Percentiles rank a stretch among this genome's conserved stretches.
These are phyloP conservation scores for Sebastes baramenuke DNA, from an alignment of 2,797 vertebrate species.

Conservation along the genomic window DNA sequence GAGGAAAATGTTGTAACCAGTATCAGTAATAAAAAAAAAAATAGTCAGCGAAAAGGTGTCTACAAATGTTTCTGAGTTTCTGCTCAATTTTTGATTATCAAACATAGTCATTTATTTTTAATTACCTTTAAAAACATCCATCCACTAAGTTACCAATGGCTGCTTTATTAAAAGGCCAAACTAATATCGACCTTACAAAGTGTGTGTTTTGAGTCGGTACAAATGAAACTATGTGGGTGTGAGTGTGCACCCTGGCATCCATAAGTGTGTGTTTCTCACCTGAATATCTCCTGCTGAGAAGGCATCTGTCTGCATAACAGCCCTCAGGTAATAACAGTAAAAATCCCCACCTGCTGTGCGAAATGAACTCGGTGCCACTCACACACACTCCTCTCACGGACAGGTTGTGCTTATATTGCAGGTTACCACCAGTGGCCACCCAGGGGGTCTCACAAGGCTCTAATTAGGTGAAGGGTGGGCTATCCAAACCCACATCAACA, in stretches of 20 bases:
- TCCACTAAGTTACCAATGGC: not conserved
- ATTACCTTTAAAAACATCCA: not conserved
- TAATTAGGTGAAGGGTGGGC: constrained; percentile 73
- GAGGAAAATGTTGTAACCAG: not conserved
- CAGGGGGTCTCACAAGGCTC: constrained; percentile 58
- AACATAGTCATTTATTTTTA: not conserved
- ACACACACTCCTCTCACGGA: constrained; percentile 45
- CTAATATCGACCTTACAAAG: not conserved
- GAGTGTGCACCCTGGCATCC: constrained; percentile 33
- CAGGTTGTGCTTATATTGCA: constrained; percentile 69
- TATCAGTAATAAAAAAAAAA: not conserved
- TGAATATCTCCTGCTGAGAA: constrained; percentile 64
- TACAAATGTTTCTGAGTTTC: not conserved
- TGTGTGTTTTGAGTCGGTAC: constrained; percentile 5
- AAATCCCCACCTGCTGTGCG: constrained; percentile 67
- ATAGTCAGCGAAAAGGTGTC: not conserved
- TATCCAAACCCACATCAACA: constrained; percentile 60
- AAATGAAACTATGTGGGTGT: constrained; percentile 29
- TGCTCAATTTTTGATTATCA: not conserved
- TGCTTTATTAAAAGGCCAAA: not conserved
- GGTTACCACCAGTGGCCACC: constrained; percentile 48
- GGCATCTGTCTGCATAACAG: constrained; percentile 80
- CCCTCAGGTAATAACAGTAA: constrained; percentile 78
- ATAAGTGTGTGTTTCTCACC: constrained; percentile 45
- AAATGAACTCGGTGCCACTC: constrained; percentile 65